phyloP scores from a whole-genome alignment of 2,888 invertebrate genomes.

The Laothoe populi region DNA sequence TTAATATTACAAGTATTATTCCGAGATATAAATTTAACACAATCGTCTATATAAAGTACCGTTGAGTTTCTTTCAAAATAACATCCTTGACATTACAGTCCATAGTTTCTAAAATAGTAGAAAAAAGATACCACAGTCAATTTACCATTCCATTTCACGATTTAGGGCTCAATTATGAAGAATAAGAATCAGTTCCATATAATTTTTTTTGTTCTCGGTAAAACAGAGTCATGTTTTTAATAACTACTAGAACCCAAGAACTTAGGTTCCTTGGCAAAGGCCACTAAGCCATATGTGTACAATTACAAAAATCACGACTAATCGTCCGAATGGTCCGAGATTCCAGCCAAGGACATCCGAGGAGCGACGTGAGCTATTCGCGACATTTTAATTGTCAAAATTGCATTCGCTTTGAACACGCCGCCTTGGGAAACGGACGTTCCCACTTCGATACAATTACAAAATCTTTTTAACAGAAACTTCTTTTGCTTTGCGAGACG shows the following conservation, averaged over 20 bases:
- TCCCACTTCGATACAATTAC: slow-evolving; percentile 14
- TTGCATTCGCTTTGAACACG: slow-evolving; percentile 71
- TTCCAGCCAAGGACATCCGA: slow-evolving; percentile 37
- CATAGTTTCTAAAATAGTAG: no score
- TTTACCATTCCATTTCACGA: no score
- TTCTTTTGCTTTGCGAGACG: slow-evolving; percentile 3
- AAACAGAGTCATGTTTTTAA: no score
- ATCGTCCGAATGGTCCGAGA: slow-evolving; percentile 8
- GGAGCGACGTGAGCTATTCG: slow-evolving; percentile 70
- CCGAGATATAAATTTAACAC: no score
- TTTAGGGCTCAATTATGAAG: no score
- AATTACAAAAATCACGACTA: slow-evolving; percentile 17
- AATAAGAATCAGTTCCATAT: no score
- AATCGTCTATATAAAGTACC: no score
- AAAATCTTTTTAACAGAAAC: slow-evolving; percentile 10
- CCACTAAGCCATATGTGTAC: background rate
- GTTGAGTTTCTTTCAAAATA: no score
- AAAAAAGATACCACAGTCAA: no score
- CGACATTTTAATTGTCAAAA: slow-evolving; percentile 83
- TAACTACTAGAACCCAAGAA: background rate
- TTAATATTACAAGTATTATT: no score
- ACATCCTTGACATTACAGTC: no score
- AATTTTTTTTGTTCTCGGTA: no score
- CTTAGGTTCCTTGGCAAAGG: background rate
- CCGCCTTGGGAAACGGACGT: slow-evolving; percentile 50